Evolutionary conservation across 2,113 vertebrate species (phyloP), one percentile per base, ranked within the genome.

Genomic region (Thomomys bottae): DNA sequence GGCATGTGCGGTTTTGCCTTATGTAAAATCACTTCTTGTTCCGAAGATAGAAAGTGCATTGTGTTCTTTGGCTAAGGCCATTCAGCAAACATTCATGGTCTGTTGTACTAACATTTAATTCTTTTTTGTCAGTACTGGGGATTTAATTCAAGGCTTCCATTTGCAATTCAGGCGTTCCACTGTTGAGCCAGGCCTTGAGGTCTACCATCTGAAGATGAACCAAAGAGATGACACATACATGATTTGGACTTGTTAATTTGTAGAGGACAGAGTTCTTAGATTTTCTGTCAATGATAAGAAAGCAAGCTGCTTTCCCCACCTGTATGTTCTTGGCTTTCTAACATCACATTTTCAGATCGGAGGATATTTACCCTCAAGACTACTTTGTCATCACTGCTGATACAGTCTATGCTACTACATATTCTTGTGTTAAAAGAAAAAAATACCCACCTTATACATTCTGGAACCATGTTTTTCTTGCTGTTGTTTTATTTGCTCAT

Each of bases 191-290:
- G 4, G 14, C 12, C 14, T 54, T 17, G 12, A 54, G 49, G 49
- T 54, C 49, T 54, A 54, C 14, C 49, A 54, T 34, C 34, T 88
- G 59, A 75, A 73, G 54, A 89, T 66, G 66, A 86, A 36, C 23
- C 61, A 83, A 73, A n/a, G 28, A 28, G 2, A 67, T 23, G 84
- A 89, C 28, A 4, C 14, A 67, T 71, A 91, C 61, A 54, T 78
- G 26, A 32, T 81, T 66, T 73, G 57, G 87, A n/a, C 57, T 72
- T 91, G 17, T 88, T 59, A 75, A 61, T 61, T 84, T 93, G 20
- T 11, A 85, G 59, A 71, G 2, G 61, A 1, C 42, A 30, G 28
- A 66, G 12, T 63, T 61, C 68, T 82, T 17, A n/a, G n/a, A 42
- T 91, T 87, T 71, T 18, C 38, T 18, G 32, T 87, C 77, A 61